Base-by-base conservation (phyloP, 2,113 vertebrate species). In the Alexandromys fortis region DNA sequence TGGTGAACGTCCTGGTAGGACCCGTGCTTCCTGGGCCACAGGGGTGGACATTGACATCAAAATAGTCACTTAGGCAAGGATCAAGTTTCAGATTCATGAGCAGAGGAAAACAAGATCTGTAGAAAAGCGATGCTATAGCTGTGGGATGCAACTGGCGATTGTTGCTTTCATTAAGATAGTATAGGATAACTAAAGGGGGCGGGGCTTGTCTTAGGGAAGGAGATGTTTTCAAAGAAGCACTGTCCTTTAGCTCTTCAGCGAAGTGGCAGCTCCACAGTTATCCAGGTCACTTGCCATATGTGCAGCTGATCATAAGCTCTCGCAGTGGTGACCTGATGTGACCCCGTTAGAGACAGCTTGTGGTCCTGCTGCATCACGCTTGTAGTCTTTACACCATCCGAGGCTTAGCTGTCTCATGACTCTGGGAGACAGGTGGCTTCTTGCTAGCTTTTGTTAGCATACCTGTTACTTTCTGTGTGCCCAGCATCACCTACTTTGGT, bases 221-320 rank as follows among this genome's bases (percentile, higher is more conserved):
- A 9, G 21, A 17, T 72, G 13, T 86, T 96, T 94, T 96, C 88
- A 94, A 90, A 82, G 88, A 91, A 95, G 72, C 21, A 28, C 38
- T n/a, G 30, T 75, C 68, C 30, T 94, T 79, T 30, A 38, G 79
- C 49, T 91, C 72, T 79, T 35, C 33, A 35, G 68, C 67, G 26
- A 93, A 73, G 81, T n/a, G 12, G 95, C 75, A 55, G 90, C 75
- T 72, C 7, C 35, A 81, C 63, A 30, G 90, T 94, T 90, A 94
- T 96, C 90, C 76, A 73, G 97, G 90, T 94, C 94, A 76, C 67
- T 86, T 83, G 72, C 86, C 26, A 1, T 83, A 33, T 86, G 90
- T 94, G 90, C 92, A 47, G 38, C 90, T 95, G 96, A 73, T 92
- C 55, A 1, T 93, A 90, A 96, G 93, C 92, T 93, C 67, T 92